Percentiles rank a stretch among this genome's conserved stretches.
These are phyloP conservation scores for Isichthys henryi DNA, from an alignment of 2,113 vertebrate species.

Conservation along the genomic window DNA sequence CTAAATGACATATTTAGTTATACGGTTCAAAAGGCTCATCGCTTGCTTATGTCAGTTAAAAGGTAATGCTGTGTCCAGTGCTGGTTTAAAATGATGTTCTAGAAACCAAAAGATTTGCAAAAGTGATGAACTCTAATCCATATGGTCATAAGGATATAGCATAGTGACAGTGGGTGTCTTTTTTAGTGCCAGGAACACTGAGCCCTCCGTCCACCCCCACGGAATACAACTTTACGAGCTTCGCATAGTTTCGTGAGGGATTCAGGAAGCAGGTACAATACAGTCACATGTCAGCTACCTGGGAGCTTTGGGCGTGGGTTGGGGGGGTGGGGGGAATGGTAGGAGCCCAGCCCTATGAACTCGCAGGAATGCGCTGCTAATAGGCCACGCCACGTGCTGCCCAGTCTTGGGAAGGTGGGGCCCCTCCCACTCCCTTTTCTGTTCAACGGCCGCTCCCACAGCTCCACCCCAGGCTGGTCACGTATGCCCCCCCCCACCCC, in stretches of 20 bases:
- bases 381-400: background rate
- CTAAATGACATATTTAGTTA: background rate
- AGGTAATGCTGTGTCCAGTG: background rate
- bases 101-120: background rate
- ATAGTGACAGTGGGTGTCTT: background rate
- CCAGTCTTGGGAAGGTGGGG: background rate
- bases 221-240: background rate
- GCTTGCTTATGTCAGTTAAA: background rate
- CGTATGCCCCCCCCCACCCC: background rate
- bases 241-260: background rate
- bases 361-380: background rate
- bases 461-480: background rate
- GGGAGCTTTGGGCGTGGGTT: background rate
- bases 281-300: background rate
- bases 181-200: background rate
- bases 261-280: background rate
- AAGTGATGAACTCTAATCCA: background rate
- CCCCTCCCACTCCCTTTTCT: background rate
- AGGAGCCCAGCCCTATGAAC: background rate
- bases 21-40: background rate
- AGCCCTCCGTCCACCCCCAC: background rate
- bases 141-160: background rate
- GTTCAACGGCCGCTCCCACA: background rate
- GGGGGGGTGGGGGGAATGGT: background rate
- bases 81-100: background rate